Evolutionary conservation across 2,797 vertebrate species (phyloP).

Genomic region (Allobates femoralis): DNA sequence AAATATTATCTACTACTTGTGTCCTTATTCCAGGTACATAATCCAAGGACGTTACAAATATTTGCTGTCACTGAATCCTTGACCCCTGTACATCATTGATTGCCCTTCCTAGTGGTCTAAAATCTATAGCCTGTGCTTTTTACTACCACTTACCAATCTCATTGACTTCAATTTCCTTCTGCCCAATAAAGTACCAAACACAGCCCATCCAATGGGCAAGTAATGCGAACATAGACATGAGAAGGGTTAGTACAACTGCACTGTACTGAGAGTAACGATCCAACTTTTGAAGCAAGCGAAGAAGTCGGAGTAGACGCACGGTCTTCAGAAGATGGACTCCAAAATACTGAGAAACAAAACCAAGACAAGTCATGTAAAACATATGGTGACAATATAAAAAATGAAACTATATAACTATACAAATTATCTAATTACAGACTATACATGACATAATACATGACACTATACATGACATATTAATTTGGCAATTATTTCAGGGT

Average conservation of each 20-base stretch:
- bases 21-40: neutral
- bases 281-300: constrained; percentile 63
- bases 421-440: neutral
- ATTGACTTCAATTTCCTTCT: constrained; percentile 62
- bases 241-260: constrained; percentile 63
- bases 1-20: neutral
- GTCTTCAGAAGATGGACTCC: constrained; percentile 65
- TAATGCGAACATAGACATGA: constrained; percentile 65
- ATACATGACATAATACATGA: neutral
- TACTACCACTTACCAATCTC: constrained; percentile 56
- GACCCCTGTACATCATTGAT: neutral
- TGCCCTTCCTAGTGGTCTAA: neutral
- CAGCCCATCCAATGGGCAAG: constrained; percentile 66
- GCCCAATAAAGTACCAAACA: constrained; percentile 65
- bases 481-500: too few species aligned
- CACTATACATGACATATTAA: too few species aligned
- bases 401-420: neutral
- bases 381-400: neutral
- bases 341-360: constrained; percentile 57
- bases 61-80: neutral
- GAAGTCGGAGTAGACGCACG: constrained; percentile 61
- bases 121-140: neutral
- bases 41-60: neutral
- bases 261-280: constrained; percentile 66
- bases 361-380: neutral